Conservation (phyloP, 2,888 invertebrate species). For the Bellardia bayeri region DNA sequence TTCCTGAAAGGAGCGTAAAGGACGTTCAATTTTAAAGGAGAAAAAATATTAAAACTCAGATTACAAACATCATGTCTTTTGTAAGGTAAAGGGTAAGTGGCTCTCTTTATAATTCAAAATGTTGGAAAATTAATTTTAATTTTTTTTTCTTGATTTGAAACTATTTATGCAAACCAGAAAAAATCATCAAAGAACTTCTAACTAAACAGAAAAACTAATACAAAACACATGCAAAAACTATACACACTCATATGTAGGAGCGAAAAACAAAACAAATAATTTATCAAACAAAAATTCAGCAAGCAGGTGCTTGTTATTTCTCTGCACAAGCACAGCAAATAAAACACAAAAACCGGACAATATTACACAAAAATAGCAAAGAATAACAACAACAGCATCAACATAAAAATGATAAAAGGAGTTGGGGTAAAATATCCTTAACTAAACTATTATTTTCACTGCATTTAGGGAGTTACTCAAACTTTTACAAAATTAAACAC, state of each 20-base stretch:
- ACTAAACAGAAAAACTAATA: background rate
- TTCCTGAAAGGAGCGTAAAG: too few relatives aligned
- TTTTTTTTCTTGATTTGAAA: constrained; percentile 1
- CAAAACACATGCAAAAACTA: background rate
- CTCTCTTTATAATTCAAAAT: too few relatives aligned
- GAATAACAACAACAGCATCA: constrained; percentile 14
- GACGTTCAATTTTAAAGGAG: too few relatives aligned
- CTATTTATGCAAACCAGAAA: background rate
- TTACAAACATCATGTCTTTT: too few relatives aligned
- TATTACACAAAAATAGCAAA: constrained; percentile 19
- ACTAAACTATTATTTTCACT: constrained; percentile 16
- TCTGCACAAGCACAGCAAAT: constrained; percentile 15
- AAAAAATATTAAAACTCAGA: too few relatives aligned
- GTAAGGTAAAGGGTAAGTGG: too few relatives aligned
- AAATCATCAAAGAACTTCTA: background rate
- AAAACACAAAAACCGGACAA: background rate
- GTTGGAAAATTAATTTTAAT: constrained; percentile 1
- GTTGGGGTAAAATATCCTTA: constrained; percentile 7
- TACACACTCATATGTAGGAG: background rate
- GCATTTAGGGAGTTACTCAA: too few relatives aligned
- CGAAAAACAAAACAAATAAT: background rate
- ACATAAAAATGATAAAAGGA: background rate
- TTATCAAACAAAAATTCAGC: constrained; percentile 31
- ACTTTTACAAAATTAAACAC: too few relatives aligned
- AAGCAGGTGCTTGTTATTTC: constrained; percentile 64